Base-by-base conservation (phyloP, 2,113 vertebrate genomes). In the Phodopus roborovskii region DNA sequence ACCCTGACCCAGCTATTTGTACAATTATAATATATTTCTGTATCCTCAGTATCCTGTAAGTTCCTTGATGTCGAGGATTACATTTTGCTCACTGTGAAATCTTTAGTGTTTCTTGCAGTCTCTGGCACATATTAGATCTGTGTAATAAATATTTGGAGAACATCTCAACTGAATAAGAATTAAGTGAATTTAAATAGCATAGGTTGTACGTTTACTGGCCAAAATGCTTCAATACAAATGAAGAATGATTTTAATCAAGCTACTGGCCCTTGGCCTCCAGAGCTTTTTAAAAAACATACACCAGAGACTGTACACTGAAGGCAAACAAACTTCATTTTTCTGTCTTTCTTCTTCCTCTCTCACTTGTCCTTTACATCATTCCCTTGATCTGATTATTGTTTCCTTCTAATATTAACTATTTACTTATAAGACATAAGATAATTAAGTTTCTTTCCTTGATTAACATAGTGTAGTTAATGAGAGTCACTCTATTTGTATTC, bases 401-500 rank as follows among this genome's bases (percentile, higher is more conserved):
- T 94, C 74, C 30, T 93, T 91, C 36, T 78, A 92, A 71, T 71
- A 75, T 64, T 22, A n/a, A 73, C 56, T 62, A 60, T 82, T 81
- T 89, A 90, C 22, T 56, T 94, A 79, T 0, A 87, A 26, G 70
- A 70, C 26, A 96, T 22, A 95, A 70, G 22, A 79, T 9, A 89
- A 86, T 78, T 12, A 12, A 92, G 78, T 66, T 79, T 1, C 87
- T 85, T 73, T 71, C 7, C 28, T 91, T 95, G 79, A 81, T 95
- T 96, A 92, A 83, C 39, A 86, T 50, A 92, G 56, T 73, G 56
- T 79, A 82, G 77, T 95, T 94, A 95, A 90, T n/a, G 81, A 77
- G 48, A 33, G 36, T 36, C 94, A 50, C 75, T 90, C 73, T 97
- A 81, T 95, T 96, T 96, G 93, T 92, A 74, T 95, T 96, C 50